These are phyloP conservation scores for Dryocosmus kuriphilus DNA, from an alignment of 2,888 invertebrate species.

Conservation along the genomic window DNA sequence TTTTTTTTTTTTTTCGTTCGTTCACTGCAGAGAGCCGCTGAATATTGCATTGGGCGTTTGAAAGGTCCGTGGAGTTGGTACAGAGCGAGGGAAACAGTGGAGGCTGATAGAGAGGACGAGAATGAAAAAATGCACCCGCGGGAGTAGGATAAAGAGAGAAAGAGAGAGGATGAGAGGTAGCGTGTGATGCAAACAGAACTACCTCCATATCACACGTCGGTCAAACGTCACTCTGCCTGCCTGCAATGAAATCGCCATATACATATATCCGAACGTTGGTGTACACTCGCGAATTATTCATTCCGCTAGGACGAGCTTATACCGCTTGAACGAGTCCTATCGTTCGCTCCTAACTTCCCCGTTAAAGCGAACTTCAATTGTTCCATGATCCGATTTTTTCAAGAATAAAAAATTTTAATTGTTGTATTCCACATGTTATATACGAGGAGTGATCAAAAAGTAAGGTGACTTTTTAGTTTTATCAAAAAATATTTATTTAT, in stretches of 20 bases:
- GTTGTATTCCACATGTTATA: no score
- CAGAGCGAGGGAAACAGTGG: slow-evolving; percentile 38
- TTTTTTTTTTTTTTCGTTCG: slow-evolving; percentile 58
- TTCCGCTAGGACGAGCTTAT: slow-evolving; percentile 65
- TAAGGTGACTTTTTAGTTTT: no score
- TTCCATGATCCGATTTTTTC: background rate
- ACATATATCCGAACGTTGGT: slow-evolving; percentile 52
- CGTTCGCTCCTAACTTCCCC: slow-evolving; percentile 47
- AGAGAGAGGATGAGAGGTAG: slow-evolving; percentile 53
- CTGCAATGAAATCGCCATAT: slow-evolving; percentile 72
- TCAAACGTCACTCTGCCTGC: slow-evolving; percentile 73
- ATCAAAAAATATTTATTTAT: no score
- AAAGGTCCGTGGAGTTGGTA: slow-evolving; percentile 63
- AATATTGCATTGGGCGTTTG: slow-evolving; percentile 77
- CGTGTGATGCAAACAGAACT: slow-evolving; percentile 58
- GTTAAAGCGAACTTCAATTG: slow-evolving; percentile 46
- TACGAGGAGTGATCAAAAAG: no score
- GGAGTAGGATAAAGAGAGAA: slow-evolving; percentile 39
- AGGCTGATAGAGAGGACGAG: slow-evolving; percentile 53
- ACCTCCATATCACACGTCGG: slow-evolving; percentile 73
- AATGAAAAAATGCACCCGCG: slow-evolving; percentile 49
- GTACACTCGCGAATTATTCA: slow-evolving; percentile 72
- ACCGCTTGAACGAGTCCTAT: slow-evolving; percentile 55
- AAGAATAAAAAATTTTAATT: background rate
- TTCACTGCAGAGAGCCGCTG: slow-evolving; percentile 69